Evolutionary conservation across 2,113 vertebrate genomes (phyloP).

Genomic region (Oreocharis arfaki): DNA sequence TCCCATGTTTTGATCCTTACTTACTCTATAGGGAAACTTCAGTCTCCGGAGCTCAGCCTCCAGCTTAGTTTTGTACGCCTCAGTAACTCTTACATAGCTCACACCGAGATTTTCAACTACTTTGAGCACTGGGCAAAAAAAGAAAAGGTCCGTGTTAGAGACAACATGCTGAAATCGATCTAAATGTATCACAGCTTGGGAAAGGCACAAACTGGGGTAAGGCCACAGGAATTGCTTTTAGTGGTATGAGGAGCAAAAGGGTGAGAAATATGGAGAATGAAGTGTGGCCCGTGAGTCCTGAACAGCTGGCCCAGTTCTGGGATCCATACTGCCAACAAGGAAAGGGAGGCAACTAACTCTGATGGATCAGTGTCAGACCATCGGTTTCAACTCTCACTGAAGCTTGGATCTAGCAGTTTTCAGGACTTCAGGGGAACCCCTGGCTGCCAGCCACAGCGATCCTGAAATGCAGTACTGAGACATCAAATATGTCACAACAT

Average conservation of each 20-base stretch:
- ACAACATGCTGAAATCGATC: background rate
- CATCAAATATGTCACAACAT: rapidly evolving
- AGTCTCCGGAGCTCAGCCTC: conserved; percentile 69
- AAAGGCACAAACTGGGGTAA: background rate
- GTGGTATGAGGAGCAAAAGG: background rate
- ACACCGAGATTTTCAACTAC: conserved; percentile 88
- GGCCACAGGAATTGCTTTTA: background rate
- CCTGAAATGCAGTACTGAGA: background rate
- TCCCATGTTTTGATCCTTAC: background rate
- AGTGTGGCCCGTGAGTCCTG: rapidly evolving
- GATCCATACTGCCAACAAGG: background rate
- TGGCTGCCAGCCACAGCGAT: background rate
- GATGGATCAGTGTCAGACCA: background rate
- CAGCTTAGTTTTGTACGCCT: conserved; percentile 76
- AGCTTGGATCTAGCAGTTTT: background rate
- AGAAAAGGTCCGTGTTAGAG: background rate
- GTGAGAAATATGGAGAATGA: background rate
- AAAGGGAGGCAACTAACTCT: background rate
- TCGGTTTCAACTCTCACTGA: rapidly evolving
- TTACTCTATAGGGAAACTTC: conserved; percentile 82
- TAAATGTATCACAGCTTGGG: background rate
- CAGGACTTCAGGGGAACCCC: background rate
- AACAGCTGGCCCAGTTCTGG: background rate
- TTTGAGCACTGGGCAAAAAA: conserved; percentile 83
- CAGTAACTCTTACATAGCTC: conserved; percentile 72